phyloP scores from a whole-genome alignment of 2,113 vertebrate genomes.

The Grammomys surdaster region DNA sequence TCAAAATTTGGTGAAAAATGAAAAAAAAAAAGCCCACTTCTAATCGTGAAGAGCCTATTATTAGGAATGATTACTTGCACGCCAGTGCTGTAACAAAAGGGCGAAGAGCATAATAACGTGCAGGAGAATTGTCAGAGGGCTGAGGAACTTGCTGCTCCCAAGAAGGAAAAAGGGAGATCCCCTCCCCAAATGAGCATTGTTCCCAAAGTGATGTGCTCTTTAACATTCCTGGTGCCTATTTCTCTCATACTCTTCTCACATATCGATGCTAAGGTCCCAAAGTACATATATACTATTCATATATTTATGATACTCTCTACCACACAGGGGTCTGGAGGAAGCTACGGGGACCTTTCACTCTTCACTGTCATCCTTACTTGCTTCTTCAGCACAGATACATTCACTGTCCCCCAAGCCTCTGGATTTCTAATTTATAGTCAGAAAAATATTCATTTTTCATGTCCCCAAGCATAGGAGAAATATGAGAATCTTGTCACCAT shows the following conservation, averaged over 20 bases:
- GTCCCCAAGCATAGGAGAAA: slow-evolving; percentile 64
- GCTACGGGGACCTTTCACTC: slow-evolving; percentile 70
- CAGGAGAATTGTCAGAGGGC: slow-evolving; percentile 62
- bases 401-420: slow-evolving; percentile 66
- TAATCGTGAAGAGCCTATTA: slow-evolving; percentile 80
- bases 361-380: slow-evolving; percentile 76
- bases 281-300: slow-evolving; percentile 56
- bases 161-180: not conserved
- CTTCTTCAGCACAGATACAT: slow-evolving; percentile 79
- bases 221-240: slow-evolving; percentile 50
- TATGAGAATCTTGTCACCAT: slow-evolving; percentile 53
- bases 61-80: slow-evolving; percentile 80
- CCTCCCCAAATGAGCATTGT: not conserved
- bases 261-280: not conserved
- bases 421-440: slow-evolving; percentile 72
- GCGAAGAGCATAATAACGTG: slow-evolving; percentile 63
- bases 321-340: slow-evolving; percentile 51
- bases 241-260: slow-evolving; percentile 2
- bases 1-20: slow-evolving; percentile 84
- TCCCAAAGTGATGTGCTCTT: slow-evolving; percentile 48
- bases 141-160: not conserved
- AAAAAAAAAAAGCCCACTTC: slow-evolving; percentile 78
- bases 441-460: slow-evolving; percentile 79
- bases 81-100: slow-evolving; percentile 75
- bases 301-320: slow-evolving; percentile 67